Conservation (phyloP, 2,113 vertebrate genomes). For the Cettia cetti region DNA sequence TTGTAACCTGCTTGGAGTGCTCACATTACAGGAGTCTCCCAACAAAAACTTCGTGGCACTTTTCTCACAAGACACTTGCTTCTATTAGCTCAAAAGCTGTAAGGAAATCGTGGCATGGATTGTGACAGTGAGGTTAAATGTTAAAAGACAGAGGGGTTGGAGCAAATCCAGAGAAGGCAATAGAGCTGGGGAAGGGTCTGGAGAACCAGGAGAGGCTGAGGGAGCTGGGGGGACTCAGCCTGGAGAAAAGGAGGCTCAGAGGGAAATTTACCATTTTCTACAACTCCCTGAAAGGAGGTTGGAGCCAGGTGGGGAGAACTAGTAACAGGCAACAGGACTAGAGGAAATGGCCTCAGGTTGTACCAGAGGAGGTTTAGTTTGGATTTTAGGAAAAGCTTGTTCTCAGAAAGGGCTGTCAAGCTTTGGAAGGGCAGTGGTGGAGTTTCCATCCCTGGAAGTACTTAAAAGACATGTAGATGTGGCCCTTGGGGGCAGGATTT, state of each 20-base stretch:
- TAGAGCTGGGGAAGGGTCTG: accelerated
- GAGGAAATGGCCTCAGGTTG: neutral
- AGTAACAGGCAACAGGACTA: neutral
- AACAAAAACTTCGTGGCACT: neutral
- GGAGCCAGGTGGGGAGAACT: neutral
- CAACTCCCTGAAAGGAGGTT: neutral
- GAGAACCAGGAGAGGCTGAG: neutral
- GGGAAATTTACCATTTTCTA: neutral
- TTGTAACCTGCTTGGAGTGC: neutral
- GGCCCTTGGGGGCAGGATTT: neutral
- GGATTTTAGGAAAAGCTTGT: neutral
- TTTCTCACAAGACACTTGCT: neutral
- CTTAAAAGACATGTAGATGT: neutral
- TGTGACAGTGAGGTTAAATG: neutral
- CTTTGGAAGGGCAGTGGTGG: neutral
- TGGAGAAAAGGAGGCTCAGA: neutral
- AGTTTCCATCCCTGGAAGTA: too few relatives aligned
- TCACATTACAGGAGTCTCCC: neutral
- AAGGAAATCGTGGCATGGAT: neutral
- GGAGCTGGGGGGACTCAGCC: neutral
- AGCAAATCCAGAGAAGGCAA: neutral
- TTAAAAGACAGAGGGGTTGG: neutral
- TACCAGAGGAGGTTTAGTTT: neutral
- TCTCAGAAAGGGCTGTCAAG: neutral
- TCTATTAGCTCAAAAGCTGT: neutral